Conservation (phyloP, 1,140 invertebrate genomes). For the Drosophila bipectinata region DNA sequence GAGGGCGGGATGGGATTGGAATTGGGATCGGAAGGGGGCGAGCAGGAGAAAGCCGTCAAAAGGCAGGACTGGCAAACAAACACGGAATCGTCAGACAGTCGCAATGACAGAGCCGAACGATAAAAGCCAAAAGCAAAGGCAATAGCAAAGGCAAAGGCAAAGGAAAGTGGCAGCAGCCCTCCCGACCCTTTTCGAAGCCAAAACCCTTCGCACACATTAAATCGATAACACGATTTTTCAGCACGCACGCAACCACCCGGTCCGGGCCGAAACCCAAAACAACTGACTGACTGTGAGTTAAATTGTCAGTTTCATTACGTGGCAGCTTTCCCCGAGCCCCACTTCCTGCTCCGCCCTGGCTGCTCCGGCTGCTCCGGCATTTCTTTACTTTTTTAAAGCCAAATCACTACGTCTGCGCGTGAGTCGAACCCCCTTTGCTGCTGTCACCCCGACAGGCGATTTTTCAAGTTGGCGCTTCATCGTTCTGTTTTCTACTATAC, state of each 20-base stretch:
- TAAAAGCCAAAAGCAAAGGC: constrained; percentile 44
- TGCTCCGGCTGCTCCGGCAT: neutral
- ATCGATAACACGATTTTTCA: constrained; percentile 82
- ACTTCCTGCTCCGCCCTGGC: neutral
- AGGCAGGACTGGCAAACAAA: constrained; percentile 41
- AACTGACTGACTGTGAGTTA: constrained; percentile 67
- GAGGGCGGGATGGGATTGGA: neutral
- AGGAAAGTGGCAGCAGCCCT: constrained; percentile 14
- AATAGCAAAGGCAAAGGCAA: constrained; percentile 1
- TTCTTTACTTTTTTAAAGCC: constrained; percentile 65
- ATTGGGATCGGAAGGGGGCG: no score
- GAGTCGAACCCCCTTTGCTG: constrained; percentile 29
- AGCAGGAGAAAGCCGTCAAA: constrained; percentile 32
- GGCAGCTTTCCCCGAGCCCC: constrained; percentile 46
- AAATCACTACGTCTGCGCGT: constrained; percentile 79
- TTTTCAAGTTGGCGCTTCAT: constrained; percentile 80
- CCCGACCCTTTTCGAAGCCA: constrained; percentile 9
- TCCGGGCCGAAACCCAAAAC: constrained; percentile 31
- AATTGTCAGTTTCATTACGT: constrained; percentile 83
- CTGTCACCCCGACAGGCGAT: constrained; percentile 67
- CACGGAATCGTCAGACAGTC: constrained; percentile 69
- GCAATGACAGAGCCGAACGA: constrained; percentile 57
- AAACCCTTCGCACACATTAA: constrained; percentile 68
- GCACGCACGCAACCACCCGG: constrained; percentile 59
- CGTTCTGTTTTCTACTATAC: constrained; percentile 30